A percentile compares a stretch with the other conserved stretches of the same genome.
Evolutionary conservation across 2,113 vertebrate genomes (phyloP).

Genomic region (Dipodomys merriami): DNA sequence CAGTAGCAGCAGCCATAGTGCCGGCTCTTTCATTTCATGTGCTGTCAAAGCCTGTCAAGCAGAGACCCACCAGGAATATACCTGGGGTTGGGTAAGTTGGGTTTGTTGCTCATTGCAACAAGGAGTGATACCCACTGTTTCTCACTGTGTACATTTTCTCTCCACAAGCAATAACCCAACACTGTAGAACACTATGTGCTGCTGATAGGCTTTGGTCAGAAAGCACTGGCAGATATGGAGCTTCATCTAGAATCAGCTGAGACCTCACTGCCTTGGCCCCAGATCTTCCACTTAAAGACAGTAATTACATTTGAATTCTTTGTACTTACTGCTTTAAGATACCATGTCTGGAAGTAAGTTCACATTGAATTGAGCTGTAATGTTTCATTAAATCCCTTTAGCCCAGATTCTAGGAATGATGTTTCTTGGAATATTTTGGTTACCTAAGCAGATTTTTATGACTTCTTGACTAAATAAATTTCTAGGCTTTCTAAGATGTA

Average conservation of each 20-base stretch:
- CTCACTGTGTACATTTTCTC: not conserved
- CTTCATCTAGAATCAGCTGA: not conserved
- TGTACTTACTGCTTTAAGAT: not conserved
- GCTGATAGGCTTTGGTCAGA: not conserved
- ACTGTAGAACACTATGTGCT: not conserved
- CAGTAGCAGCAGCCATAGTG: not conserved
- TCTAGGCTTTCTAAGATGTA: not conserved
- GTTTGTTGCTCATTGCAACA: not conserved
- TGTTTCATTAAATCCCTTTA: not conserved
- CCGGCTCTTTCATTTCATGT: not conserved
- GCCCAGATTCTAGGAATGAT: not conserved
- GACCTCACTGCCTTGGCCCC: not conserved
- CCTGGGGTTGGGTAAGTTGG: not conserved
- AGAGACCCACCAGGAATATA: not conserved
- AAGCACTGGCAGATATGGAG: not conserved
- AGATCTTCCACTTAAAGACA: conserved; percentile 13
- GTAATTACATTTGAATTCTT: too few relatives aligned
- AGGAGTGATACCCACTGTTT: not conserved
- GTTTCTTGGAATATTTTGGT: conserved; percentile 1
- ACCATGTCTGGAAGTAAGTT: not conserved
- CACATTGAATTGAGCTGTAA: not conserved
- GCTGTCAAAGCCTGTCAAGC: not conserved
- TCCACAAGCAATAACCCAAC: not conserved
- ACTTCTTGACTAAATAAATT: conserved; percentile 2
- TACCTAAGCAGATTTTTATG: not conserved